Evolutionary conservation across 2,113 vertebrate species (phyloP).

Genomic region (Cervus canadensis): DNA sequence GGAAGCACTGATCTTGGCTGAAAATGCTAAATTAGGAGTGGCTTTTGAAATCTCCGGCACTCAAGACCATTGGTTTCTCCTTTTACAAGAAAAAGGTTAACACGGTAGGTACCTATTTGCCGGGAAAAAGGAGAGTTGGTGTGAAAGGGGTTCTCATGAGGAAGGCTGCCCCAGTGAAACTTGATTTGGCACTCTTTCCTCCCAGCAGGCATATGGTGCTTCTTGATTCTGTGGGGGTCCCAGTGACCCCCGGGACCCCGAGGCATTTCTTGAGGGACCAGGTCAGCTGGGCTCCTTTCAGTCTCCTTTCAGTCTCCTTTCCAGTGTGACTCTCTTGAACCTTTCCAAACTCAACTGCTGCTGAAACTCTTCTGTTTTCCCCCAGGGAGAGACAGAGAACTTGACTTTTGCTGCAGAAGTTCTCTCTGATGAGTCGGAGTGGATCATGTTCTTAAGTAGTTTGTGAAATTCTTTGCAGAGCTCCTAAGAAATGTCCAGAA

Average conservation of each 20-base stretch:
- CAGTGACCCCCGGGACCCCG: slow-evolving; percentile 30
- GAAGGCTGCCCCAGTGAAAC: slow-evolving; percentile 76
- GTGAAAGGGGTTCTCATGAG: background rate
- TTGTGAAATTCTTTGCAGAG: slow-evolving; percentile 80
- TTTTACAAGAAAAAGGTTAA: background rate
- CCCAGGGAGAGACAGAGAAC: slow-evolving; percentile 81
- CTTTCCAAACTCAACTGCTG: slow-evolving; percentile 91
- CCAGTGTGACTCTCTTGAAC: slow-evolving; percentile 91
- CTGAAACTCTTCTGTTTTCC: slow-evolving; percentile 88
- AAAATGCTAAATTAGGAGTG: background rate
- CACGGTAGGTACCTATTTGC: background rate
- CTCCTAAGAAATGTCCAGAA: slow-evolving; percentile 85
- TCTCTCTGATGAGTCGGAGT: slow-evolving; percentile 85
- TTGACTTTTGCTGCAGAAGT: slow-evolving; percentile 88
- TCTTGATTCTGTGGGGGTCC: slow-evolving; percentile 49
- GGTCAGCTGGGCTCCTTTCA: slow-evolving; percentile 87
- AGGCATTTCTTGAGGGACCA: slow-evolving; percentile 77
- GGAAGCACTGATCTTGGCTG: background rate
- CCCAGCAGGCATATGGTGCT: slow-evolving; percentile 84
- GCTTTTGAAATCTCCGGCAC: background rate
- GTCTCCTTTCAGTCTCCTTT: slow-evolving; percentile 92
- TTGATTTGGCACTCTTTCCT: slow-evolving; percentile 83
- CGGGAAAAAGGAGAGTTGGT: background rate
- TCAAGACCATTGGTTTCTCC: background rate
- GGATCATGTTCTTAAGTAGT: slow-evolving; percentile 89